Percentiles rank a stretch among this genome's conserved stretches.
Evolutionary conservation across 2,888 invertebrate genomes (phyloP).

Genomic region (Seira sanloemensis): DNA sequence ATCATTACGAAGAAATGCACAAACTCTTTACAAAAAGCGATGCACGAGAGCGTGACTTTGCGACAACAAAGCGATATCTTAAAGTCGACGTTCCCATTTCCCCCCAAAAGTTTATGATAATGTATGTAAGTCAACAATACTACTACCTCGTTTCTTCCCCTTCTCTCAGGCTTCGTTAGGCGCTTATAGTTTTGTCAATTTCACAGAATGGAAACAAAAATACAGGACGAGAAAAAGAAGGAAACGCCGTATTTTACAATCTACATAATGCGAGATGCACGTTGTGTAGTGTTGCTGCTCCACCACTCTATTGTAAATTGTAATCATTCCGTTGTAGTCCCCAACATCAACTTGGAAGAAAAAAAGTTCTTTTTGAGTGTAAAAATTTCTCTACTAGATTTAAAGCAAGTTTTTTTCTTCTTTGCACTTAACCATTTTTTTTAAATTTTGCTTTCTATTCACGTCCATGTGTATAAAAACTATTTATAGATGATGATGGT

Average conservation of each 20-base stretch:
- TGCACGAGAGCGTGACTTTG: neutral
- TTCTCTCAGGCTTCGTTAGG: too few relatives aligned
- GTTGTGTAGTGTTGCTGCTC: neutral
- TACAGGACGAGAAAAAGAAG: neutral
- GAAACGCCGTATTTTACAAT: neutral
- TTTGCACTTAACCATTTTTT: neutral
- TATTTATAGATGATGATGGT: neutral
- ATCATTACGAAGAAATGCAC: too few relatives aligned
- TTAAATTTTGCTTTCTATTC: constrained; percentile 24
- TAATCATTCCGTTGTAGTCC: neutral
- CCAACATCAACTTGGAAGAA: neutral
- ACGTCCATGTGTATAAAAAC: constrained; percentile 15
- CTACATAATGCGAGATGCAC: neutral
- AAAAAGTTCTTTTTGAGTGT: neutral
- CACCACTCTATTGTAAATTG: neutral
- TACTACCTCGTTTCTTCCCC: neutral
- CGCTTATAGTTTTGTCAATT: too few relatives aligned
- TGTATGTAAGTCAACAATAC: neutral
- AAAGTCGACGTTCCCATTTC: neutral
- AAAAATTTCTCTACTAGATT: too few relatives aligned
- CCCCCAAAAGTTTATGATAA: neutral
- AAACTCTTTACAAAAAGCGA: neutral
- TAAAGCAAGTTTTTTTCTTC: neutral
- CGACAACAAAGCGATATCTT: neutral
- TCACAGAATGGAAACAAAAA: neutral